These are phyloP conservation scores for Phengaris alcon DNA, from an alignment of 2,888 invertebrate genomes.

Conservation along the genomic window DNA sequence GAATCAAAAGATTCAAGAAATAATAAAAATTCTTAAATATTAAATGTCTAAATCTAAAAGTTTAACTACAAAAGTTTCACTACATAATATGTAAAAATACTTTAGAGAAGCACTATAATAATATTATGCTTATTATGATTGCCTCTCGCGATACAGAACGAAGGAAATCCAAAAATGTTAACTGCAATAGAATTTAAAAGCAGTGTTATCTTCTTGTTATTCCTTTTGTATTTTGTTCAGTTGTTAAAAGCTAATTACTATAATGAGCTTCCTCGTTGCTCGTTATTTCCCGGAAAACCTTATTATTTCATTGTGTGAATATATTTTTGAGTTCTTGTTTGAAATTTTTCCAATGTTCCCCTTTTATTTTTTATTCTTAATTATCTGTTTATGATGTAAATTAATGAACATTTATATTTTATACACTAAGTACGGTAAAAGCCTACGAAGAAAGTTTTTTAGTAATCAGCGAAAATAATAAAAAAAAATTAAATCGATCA, in stretches of 20 bases:
- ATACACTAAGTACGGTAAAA: too few species aligned
- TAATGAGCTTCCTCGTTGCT: constrained; percentile 8
- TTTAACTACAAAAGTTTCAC: too few species aligned
- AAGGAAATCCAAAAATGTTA: not conserved
- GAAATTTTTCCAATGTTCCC: constrained; percentile 1
- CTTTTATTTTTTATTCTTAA: too few species aligned
- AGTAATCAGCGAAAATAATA: too few species aligned
- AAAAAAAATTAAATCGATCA: too few species aligned
- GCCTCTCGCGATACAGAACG: not conserved
- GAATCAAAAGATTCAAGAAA: too few species aligned
- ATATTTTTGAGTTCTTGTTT: constrained; percentile 3
- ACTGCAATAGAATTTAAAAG: not conserved
- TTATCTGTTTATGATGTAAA: too few species aligned
- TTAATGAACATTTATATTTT: too few species aligned
- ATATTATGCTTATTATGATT: not conserved
- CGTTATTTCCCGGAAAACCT: not conserved
- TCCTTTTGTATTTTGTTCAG: not conserved
- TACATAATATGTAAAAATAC: not conserved
- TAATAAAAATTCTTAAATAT: too few species aligned
- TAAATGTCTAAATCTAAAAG: too few species aligned
- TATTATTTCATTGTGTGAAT: constrained; percentile 2
- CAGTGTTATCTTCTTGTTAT: not conserved
- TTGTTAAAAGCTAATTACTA: constrained; percentile 17
- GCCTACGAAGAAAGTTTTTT: too few species aligned
- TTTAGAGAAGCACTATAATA: not conserved